Evolutionary conservation across 2,797 vertebrate species (phyloP).

Genomic region (Anisognathus igniventris): DNA sequence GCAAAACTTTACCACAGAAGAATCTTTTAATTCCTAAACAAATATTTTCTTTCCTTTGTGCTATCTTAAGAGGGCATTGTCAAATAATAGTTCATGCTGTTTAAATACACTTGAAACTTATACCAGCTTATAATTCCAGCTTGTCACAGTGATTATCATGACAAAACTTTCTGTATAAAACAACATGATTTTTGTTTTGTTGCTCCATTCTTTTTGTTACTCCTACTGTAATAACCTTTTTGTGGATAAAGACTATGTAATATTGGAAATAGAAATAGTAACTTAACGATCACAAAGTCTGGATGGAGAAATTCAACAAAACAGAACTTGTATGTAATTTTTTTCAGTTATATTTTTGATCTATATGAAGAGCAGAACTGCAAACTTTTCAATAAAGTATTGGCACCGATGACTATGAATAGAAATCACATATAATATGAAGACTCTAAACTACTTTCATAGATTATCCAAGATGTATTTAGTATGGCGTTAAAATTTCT

Average conservation of each 20-base stretch:
- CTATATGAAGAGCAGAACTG: background rate
- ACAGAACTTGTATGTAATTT: background rate
- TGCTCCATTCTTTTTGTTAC: background rate
- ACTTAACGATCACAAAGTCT: background rate
- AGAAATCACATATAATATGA: background rate
- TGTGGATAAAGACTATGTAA: background rate
- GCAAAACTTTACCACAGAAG: background rate
- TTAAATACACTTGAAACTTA: background rate
- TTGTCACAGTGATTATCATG: constrained; percentile 34
- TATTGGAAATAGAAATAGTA: background rate
- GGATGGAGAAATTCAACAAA: background rate
- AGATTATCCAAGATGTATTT: background rate
- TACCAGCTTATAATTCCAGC: constrained; percentile 50
- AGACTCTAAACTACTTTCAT: background rate
- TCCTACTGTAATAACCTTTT: background rate
- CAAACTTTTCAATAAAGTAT: background rate
- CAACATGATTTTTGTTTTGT: background rate
- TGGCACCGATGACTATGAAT: background rate
- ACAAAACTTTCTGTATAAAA: background rate
- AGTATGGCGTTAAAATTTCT: background rate
- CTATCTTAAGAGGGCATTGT: background rate
- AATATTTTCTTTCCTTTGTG: background rate
- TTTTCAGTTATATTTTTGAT: background rate
- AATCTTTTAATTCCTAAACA: background rate
- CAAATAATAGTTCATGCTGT: background rate